These are phyloP conservation scores for Meghimatium bilineatum DNA, from an alignment of 2,888 invertebrate species.

Conservation along the genomic window DNA sequence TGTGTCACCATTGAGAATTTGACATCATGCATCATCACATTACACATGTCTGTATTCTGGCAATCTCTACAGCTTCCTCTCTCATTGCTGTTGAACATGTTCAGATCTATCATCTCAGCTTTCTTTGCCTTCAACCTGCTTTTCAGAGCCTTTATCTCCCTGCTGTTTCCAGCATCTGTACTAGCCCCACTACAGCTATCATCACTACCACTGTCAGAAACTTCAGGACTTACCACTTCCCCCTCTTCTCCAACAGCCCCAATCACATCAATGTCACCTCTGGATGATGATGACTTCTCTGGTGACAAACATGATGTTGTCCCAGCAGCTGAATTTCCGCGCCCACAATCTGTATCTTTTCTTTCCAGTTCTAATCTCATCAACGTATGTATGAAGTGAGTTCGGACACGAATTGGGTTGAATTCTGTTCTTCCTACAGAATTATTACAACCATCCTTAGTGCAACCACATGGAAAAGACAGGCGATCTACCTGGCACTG, in stretches of 20 bases:
- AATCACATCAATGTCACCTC: conserved; percentile 42
- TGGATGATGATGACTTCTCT: background rate
- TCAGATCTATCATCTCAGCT: conserved; percentile 81
- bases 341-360: conserved; percentile 56
- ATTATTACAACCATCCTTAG: conserved; percentile 94
- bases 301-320: conserved; percentile 20
- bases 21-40: conserved; percentile 74
- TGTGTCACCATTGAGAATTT: conserved; percentile 60
- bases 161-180: conserved; percentile 2
- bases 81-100: conserved; percentile 75
- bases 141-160: conserved; percentile 9
- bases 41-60: conserved; percentile 74
- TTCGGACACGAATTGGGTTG: conserved; percentile 94
- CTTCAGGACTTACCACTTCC: background rate
- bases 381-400: conserved; percentile 97
- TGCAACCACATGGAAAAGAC: conserved; percentile 97
- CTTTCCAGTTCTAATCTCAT: conserved; percentile 83
- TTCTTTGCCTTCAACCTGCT: conserved; percentile 48
- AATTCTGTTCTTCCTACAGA: conserved; percentile 95
- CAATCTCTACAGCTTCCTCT: conserved; percentile 76
- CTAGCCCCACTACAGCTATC: conserved; percentile 36
- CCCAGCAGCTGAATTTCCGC: conserved; percentile 14
- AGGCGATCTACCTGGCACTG: conserved; percentile 98
- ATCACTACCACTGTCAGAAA: background rate
- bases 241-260: conserved; percentile 39